phyloP scores from a whole-genome alignment of 2,113 vertebrate genomes.

The Plecturocebus donacophilus region DNA sequence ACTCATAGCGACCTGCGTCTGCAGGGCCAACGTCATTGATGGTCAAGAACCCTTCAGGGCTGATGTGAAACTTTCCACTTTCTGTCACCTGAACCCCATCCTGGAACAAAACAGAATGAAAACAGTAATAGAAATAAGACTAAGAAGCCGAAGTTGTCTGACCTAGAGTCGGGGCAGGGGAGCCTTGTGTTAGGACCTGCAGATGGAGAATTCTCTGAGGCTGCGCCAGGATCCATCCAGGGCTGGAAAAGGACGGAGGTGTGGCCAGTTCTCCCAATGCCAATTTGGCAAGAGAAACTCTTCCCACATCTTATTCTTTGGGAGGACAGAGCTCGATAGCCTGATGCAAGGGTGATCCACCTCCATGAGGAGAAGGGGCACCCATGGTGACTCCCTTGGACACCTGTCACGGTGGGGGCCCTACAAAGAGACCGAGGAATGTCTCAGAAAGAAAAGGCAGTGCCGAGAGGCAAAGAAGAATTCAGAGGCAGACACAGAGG shows the following conservation, averaged over 20 bases:
- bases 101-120: constrained; percentile 80
- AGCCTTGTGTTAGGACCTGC: accelerated
- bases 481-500: neutral
- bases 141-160: accelerated
- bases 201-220: accelerated
- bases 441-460: no score
- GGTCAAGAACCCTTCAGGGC: constrained; percentile 92
- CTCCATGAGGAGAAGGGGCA: accelerated
- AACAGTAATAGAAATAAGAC: neutral
- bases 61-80: constrained; percentile 98
- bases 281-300: accelerated
- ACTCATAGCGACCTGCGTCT: constrained; percentile 95
- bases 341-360: neutral
- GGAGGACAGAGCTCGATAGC: neutral
- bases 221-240: accelerated
- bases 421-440: no score
- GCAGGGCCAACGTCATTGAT: constrained; percentile 94
- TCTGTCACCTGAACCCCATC: constrained; percentile 98
- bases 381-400: accelerated
- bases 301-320: neutral
- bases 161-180: accelerated
- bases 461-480: neutral
- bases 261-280: neutral
- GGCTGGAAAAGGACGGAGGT: no score
- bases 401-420: accelerated